phyloP scores from a whole-genome alignment of 2,888 invertebrate genomes.

The Cantharis rustica region DNA sequence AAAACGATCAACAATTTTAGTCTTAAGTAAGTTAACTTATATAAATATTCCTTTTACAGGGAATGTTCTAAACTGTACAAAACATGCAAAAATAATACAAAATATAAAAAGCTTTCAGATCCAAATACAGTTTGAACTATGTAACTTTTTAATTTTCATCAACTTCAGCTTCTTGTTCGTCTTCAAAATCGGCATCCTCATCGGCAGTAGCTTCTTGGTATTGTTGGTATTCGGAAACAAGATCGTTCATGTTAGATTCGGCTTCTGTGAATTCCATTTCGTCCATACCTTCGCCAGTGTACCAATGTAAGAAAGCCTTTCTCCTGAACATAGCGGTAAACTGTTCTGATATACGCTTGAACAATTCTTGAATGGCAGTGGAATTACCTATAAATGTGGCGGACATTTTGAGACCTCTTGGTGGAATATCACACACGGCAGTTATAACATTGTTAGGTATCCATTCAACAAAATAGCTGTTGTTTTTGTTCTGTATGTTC shows the following conservation, averaged over 20 bases:
- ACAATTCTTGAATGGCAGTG: constrained; percentile 91
- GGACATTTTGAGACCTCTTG: constrained; percentile 92
- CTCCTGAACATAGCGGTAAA: constrained; percentile 96
- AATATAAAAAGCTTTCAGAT: constrained; percentile 38
- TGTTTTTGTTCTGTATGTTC: constrained; percentile 94
- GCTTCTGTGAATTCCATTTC: constrained; percentile 97
- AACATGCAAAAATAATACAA: constrained; percentile 43
- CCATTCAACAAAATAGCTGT: constrained; percentile 89
- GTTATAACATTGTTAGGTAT: constrained; percentile 95
- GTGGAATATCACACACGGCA: constrained; percentile 92
- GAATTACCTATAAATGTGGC: constrained; percentile 94
- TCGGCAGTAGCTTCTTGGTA: constrained; percentile 90
- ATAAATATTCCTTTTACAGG: constrained; percentile 8
- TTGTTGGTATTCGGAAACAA: constrained; percentile 93
- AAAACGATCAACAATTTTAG: background rate
- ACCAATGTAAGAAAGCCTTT: constrained; percentile 98
- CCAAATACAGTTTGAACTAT: constrained; percentile 19
- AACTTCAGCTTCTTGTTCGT: constrained; percentile 74
- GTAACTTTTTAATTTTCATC: constrained; percentile 62
- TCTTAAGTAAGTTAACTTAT: constrained; percentile 3
- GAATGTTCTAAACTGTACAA: constrained; percentile 29
- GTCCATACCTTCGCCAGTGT: constrained; percentile 96
- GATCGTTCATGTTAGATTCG: constrained; percentile 93
- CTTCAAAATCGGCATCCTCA: constrained; percentile 82
- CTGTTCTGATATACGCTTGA: constrained; percentile 90